A percentile compares a stretch with the other conserved stretches of the same genome.
Evolutionary conservation across 2,888 invertebrate species (phyloP).

Genomic region (Ennomos erosarius): DNA sequence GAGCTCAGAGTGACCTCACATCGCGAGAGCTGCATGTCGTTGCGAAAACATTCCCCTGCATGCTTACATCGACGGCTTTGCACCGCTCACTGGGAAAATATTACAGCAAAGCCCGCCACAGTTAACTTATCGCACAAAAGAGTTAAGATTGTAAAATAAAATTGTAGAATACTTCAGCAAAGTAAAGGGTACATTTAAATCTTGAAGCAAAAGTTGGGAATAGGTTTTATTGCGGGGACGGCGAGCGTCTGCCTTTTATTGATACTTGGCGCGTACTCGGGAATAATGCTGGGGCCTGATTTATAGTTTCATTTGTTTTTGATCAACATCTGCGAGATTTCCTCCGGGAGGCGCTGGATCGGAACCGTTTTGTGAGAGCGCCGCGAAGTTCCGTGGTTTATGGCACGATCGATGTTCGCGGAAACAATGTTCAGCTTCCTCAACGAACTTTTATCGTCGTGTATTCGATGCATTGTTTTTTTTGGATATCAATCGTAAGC

Average conservation of each 20-base stretch:
- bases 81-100: not conserved
- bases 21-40: conserved; percentile 1
- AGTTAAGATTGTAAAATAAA: conserved; percentile 18
- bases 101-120: conserved; percentile 1
- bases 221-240: conserved; percentile 31
- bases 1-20: conserved; percentile 13
- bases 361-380: too few species aligned
- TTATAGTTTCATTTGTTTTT: conserved; percentile 24
- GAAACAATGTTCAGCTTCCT: too few species aligned
- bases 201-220: conserved; percentile 32
- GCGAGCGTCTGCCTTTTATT: conserved; percentile 37
- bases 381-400: not conserved
- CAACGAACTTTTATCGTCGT: too few species aligned
- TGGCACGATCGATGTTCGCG: not conserved
- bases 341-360: not conserved
- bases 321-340: conserved; percentile 22
- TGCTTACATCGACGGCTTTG: conserved; percentile 13
- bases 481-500: not conserved
- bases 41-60: not conserved
- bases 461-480: too few species aligned
- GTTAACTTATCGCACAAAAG: not conserved
- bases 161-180: conserved; percentile 28
- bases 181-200: conserved; percentile 34
- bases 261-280: conserved; percentile 29
- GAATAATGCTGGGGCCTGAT: conserved; percentile 21